A percentile compares a stretch with the other conserved stretches of the same genome.
These are phyloP conservation scores for Pocillopora meandrina DNA, from an alignment of 92 coral and sea anemone species.

Conservation along the genomic window DNA sequence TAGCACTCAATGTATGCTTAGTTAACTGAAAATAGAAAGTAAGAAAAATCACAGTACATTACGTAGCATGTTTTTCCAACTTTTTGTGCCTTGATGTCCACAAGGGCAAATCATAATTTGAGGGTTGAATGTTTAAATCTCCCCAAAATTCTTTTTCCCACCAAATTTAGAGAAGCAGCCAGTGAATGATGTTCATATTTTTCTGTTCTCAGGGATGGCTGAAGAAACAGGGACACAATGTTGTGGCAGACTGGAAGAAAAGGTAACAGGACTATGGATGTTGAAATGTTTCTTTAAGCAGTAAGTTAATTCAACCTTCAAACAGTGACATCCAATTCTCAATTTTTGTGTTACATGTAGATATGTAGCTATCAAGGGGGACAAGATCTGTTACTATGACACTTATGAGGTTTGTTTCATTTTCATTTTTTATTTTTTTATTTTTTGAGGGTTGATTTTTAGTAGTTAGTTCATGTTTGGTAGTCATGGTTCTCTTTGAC, in stretches of 20 bases:
- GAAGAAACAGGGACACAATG: conserved; percentile 97
- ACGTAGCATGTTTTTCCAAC: too few relatives aligned
- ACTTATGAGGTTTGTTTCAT: conserved; percentile 68
- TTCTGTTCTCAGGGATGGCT: conserved; percentile 78
- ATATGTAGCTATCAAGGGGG: conserved; percentile 92
- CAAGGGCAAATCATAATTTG: too few relatives aligned
- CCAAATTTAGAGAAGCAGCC: too few relatives aligned
- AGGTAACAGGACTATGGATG: conserved; percentile 54
- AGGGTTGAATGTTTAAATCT: too few relatives aligned
- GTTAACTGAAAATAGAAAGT: too few relatives aligned
- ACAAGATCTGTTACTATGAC: conserved; percentile 88
- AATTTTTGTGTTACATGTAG: conserved; percentile 38
- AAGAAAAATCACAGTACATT: not conserved
- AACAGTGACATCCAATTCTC: not conserved
- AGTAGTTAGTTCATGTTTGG: too few relatives aligned
- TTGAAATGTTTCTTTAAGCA: not conserved
- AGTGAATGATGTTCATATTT: not conserved
- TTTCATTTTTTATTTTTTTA: not conserved
- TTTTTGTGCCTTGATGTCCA: too few relatives aligned
- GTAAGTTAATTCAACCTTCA: not conserved
- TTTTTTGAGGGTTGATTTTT: too few relatives aligned
- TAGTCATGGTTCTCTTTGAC: too few relatives aligned
- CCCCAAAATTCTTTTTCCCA: too few relatives aligned
- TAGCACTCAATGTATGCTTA: too few relatives aligned
- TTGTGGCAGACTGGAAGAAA: conserved; percentile 93